Evolutionary conservation across 1,140 invertebrate species (phyloP).

Genomic region (Philopotamus ludificatus): DNA sequence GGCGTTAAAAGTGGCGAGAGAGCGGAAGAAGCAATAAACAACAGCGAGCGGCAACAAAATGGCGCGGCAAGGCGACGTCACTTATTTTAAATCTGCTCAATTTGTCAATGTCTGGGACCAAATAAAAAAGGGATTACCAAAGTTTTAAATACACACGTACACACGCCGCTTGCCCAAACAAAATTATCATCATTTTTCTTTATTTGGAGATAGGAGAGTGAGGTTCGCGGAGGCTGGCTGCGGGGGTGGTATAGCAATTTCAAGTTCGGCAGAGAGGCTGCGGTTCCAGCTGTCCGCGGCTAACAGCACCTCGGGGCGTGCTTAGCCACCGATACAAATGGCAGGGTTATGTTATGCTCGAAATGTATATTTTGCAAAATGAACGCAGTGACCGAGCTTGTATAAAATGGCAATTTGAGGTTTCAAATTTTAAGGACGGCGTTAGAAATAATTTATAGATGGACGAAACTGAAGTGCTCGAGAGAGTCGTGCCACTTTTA

Average conservation of each 20-base stretch:
- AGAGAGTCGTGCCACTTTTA: too few relatives aligned
- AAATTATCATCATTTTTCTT: slow-evolving; percentile 32
- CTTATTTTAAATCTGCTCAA: slow-evolving; percentile 28
- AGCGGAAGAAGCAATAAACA: slow-evolving; percentile 3
- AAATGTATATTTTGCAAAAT: too few relatives aligned
- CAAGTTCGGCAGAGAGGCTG: neutral
- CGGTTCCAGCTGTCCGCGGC: neutral
- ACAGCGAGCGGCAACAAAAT: slow-evolving; percentile 21
- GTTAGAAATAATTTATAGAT: too few relatives aligned
- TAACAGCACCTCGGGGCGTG: neutral
- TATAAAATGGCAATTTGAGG: too few relatives aligned
- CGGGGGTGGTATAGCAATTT: slow-evolving; percentile 4
- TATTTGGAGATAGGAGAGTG: slow-evolving; percentile 12
- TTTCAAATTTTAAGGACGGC: too few relatives aligned
- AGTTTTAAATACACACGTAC: slow-evolving; percentile 23
- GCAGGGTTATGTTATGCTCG: too few relatives aligned
- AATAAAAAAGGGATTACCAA: slow-evolving; percentile 33
- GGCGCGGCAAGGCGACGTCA: slow-evolving; percentile 19
- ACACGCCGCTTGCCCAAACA: slow-evolving; percentile 18
- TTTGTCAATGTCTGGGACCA: slow-evolving; percentile 25
- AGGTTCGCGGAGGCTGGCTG: neutral
- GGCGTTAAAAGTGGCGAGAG: slow-evolving; percentile 1
- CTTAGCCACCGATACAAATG: too few relatives aligned
- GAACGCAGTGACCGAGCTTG: too few relatives aligned
- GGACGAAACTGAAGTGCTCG: too few relatives aligned